Percentiles rank a stretch among this genome's conserved stretches.
These are phyloP conservation scores for Drosophila carrolli DNA, from an alignment of 1,140 invertebrate species.

Conservation along the genomic window DNA sequence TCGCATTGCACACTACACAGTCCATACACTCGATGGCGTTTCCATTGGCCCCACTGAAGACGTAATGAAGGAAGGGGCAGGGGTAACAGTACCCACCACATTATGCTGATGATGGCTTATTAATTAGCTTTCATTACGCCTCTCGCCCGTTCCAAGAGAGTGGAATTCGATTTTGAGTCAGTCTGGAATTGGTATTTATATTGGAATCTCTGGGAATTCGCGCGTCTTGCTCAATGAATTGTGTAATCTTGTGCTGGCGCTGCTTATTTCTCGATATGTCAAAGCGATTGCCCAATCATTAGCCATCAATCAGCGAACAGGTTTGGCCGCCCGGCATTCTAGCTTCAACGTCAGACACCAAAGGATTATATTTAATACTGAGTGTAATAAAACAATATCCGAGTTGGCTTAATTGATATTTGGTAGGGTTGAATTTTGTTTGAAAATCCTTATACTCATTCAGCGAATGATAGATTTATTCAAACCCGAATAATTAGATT, in stretches of 20 bases:
- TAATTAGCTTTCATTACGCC: conserved; percentile 53
- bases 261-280: background rate
- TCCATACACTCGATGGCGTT: background rate
- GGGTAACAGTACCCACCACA: background rate
- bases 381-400: background rate
- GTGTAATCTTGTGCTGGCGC: conserved; percentile 15
- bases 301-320: conserved; percentile 31
- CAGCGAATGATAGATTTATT: too few relatives aligned
- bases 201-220: background rate
- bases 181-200: background rate
- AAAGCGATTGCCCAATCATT: conserved; percentile 19
- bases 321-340: conserved; percentile 12
- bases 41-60: conserved; percentile 3
- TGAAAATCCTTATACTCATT: background rate
- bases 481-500: too few relatives aligned
- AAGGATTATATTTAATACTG: conserved; percentile 25
- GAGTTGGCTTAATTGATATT: background rate
- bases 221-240: conserved; percentile 24
- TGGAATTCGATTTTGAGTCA: conserved; percentile 22
- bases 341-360: background rate
- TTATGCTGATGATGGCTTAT: conserved; percentile 54
- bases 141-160: conserved; percentile 29
- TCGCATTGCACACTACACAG: conserved; percentile 21
- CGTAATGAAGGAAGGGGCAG: conserved; percentile 6
- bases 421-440: background rate